phyloP scores from a whole-genome alignment of 2,888 invertebrate genomes.

The Anaspis maculata region DNA sequence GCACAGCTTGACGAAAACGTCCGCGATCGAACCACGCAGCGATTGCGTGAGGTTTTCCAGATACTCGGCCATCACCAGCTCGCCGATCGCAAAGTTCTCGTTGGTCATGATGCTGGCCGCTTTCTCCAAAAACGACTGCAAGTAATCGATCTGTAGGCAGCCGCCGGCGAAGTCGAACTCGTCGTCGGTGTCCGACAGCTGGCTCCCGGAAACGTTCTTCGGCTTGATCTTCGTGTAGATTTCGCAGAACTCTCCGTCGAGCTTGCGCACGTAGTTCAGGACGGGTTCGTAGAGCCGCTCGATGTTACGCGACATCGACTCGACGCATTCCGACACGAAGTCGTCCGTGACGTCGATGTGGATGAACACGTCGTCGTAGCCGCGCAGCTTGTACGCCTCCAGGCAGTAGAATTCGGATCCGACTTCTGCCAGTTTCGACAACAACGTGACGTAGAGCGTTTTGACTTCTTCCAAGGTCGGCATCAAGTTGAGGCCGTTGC shows the following conservation, averaged over 20 bases:
- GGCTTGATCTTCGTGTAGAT: constrained; percentile 28
- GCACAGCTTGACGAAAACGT: constrained; percentile 56
- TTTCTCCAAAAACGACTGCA: constrained; percentile 51
- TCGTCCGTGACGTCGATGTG: constrained; percentile 30
- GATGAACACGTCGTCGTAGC: constrained; percentile 21
- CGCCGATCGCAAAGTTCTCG: constrained; percentile 60
- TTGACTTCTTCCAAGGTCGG: constrained; percentile 54
- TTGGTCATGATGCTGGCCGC: constrained; percentile 55
- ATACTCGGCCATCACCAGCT: constrained; percentile 55
- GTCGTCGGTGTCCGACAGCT: constrained; percentile 38
- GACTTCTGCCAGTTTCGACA: constrained; percentile 30
- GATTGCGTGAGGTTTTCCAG: constrained; percentile 53
- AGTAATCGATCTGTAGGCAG: constrained; percentile 53
- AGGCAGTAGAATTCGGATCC: constrained; percentile 41
- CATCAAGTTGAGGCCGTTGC: constrained; percentile 39
- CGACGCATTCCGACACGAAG: constrained; percentile 43
- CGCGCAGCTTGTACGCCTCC: constrained; percentile 23
- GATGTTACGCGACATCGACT: constrained; percentile 47
- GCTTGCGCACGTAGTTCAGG: constrained; percentile 45
- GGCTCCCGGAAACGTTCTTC: neutral
- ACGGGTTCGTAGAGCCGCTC: constrained; percentile 50
- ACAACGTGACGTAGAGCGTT: constrained; percentile 49
- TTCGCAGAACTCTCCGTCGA: constrained; percentile 50
- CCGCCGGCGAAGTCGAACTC: constrained; percentile 51
- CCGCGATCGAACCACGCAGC: constrained; percentile 50